Percentiles rank a stretch among this genome's conserved stretches.
These are phyloP conservation scores for Saimiri boliviensis DNA, from an alignment of 2,113 vertebrate genomes.

Conservation along the genomic window DNA sequence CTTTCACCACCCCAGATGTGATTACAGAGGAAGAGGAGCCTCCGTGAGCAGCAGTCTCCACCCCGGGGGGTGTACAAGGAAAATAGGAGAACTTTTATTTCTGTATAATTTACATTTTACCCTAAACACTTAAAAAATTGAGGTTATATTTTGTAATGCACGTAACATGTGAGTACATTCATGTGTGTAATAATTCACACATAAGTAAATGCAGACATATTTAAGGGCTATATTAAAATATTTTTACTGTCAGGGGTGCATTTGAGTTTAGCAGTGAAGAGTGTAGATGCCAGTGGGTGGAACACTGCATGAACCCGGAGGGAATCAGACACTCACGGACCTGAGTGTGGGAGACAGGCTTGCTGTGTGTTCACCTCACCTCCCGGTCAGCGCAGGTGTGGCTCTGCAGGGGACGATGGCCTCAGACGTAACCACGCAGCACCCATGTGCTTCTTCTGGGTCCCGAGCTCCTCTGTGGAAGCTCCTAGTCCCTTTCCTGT, in stretches of 20 bases:
- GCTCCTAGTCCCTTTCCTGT: no score
- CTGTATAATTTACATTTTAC: background rate
- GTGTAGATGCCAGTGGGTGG: background rate
- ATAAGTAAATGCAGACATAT: background rate
- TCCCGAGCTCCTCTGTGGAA: background rate
- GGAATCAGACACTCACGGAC: background rate
- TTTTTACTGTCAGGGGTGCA: background rate
- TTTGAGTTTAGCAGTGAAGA: background rate
- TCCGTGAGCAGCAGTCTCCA: background rate
- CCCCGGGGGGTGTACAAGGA: no score
- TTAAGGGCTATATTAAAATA: background rate
- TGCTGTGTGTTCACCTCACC: background rate
- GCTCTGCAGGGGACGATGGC: background rate
- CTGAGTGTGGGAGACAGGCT: no score
- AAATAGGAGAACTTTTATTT: background rate
- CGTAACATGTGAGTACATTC: background rate
- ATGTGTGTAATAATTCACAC: no score
- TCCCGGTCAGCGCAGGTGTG: rapidly evolving
- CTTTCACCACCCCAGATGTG: no score
- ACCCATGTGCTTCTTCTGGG: background rate
- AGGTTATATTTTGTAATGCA: background rate
- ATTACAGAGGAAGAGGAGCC: background rate
- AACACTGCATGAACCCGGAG: no score
- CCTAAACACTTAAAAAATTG: background rate
- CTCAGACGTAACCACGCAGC: rapidly evolving